phyloP scores from a whole-genome alignment of 2,888 invertebrate species.

The Rutpela maculata region DNA sequence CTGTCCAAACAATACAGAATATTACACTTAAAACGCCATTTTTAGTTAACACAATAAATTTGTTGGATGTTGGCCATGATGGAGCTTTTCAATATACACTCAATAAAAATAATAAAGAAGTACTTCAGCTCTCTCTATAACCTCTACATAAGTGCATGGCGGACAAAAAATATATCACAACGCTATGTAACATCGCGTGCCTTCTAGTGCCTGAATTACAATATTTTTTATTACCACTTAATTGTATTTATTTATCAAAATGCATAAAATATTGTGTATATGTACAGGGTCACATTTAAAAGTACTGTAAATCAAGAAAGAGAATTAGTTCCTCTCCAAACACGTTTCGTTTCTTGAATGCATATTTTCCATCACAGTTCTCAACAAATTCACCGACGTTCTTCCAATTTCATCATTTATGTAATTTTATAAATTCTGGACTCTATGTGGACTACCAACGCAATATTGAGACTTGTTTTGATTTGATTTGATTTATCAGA shows the following conservation, averaged over 20 bases:
- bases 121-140: background rate
- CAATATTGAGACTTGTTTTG: no score
- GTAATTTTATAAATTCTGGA: no score
- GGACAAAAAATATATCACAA: conserved; percentile 15
- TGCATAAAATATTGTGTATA: no score
- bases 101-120: conserved; percentile 20
- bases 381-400: no score
- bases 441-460: no score
- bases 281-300: no score
- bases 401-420: no score
- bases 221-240: background rate
- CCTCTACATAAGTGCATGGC: conserved; percentile 7
- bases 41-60: conserved; percentile 50
- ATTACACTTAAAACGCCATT: conserved; percentile 62
- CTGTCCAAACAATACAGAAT: conserved; percentile 59
- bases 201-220: background rate
- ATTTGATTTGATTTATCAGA: no score
- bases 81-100: conserved; percentile 25
- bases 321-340: no score
- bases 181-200: background rate
- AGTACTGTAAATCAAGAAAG: no score
- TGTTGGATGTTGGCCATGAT: conserved; percentile 33
- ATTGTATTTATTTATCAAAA: background rate
- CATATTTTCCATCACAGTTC: no score
- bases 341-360: no score